Base-by-base conservation (phyloP, 2,888 invertebrate species). In the Leuctra nigra region DNA sequence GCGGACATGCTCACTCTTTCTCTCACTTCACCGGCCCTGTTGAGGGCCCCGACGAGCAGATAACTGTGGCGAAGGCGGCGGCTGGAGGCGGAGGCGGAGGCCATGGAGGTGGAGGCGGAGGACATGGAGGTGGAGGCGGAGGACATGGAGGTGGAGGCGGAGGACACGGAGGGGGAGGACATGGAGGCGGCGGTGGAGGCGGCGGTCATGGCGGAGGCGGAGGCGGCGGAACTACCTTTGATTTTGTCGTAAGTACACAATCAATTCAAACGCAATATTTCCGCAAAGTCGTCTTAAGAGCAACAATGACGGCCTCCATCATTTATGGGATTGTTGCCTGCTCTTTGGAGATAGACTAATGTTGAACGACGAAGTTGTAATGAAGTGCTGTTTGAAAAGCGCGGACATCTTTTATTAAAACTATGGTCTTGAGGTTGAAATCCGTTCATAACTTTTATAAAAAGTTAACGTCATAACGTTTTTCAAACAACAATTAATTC, bases 21-120 rank as follows among this genome's bases (percentile, higher is more conserved):
- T 55, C 57, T n/a, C 54, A 54, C 47, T 59, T 57, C 55, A 52
- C 47, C 39, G 59, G 61, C n/a, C 55, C 55, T 2, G 54, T 57
- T 7, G 61, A 52, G 13, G 61, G 61, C 11, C 59, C 54, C n/a
- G 56, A 50, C 24, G 53, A 59, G 20, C 14, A 54, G 47, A 50
- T 59, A 18, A 39, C 47, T 41, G 58, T 46, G 44, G 56, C 44
- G 35, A 56, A 55, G 56, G 56, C 29, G 48, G 41, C 56, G 54
- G 29, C 48, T 23, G 53, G 38, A 20, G 53, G 48, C 22, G 48
- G 47, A 22, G 47, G 53, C 46, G 47, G 54, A n/a, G 44, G 41
- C 29, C 41, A 29, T 22, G 54, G 25, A 22, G 33, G 46, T 3
- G 44, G 35, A 7, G 44, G 46, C 38, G 47, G 54, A 22, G 60